Conservation (phyloP, 2,888 invertebrate genomes). For the Venusia cambrica region DNA sequence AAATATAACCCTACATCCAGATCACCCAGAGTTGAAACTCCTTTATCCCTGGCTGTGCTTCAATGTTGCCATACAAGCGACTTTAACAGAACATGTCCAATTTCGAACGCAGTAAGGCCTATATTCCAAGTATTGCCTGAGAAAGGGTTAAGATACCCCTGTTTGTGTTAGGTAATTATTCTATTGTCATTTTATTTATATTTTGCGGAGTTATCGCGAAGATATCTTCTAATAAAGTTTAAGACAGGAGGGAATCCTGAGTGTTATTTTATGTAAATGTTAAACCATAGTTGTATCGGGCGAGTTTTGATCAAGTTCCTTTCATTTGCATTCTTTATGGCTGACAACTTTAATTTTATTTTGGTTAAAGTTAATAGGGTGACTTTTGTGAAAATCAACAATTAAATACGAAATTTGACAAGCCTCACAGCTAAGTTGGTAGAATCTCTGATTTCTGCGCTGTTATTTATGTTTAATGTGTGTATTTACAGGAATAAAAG, state of each 20-base stretch:
- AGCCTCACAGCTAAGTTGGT: no score
- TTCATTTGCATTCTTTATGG: slow-evolving; percentile 29
- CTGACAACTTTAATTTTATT: slow-evolving; percentile 20
- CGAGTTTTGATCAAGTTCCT: slow-evolving; percentile 25
- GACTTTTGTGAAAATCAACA: slow-evolving; percentile 1
- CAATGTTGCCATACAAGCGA: slow-evolving; percentile 4
- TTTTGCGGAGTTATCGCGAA: slow-evolving; percentile 64
- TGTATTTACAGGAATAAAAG: no score
- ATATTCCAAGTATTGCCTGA: slow-evolving; percentile 11
- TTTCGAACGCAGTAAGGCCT: slow-evolving; percentile 2
- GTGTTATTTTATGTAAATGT: slow-evolving; percentile 75
- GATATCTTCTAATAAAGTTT: slow-evolving; percentile 73
- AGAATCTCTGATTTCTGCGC: no score
- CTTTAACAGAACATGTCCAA: slow-evolving; percentile 1
- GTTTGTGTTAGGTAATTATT: slow-evolving; percentile 63
- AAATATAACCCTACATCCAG: background rate
- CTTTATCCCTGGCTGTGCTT: background rate
- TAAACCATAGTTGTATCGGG: slow-evolving; percentile 56
- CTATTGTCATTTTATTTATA: slow-evolving; percentile 77
- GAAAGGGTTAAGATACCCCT: slow-evolving; percentile 49
- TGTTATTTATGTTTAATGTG: no score
- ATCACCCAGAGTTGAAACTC: slow-evolving; percentile 13
- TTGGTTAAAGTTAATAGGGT: slow-evolving; percentile 7
- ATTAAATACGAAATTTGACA: no score
- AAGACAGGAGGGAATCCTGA: slow-evolving; percentile 64